Evolutionary conservation across 2,888 invertebrate species (phyloP), one percentile per base, ranked within the genome.

Genomic region (Drosophila incognita): DNA sequence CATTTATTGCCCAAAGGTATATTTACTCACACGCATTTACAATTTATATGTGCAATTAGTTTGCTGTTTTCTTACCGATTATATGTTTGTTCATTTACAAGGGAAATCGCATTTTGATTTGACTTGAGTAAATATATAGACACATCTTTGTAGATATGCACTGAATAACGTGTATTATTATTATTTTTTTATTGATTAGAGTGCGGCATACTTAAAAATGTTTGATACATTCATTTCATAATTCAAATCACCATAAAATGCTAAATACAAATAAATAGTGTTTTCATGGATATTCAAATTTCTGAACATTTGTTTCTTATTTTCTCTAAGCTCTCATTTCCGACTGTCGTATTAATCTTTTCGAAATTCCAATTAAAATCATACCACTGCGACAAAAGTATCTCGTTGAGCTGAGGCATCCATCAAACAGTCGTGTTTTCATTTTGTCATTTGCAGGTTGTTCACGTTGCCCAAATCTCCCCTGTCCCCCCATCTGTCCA

Each of bases 381-480:
- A 40, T 29, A 13, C 1, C 11, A 29, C 13, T 40, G 38, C 24
- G 18, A 10, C 13, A 29, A 58, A 27, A 49, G 53, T 27, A 21
- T 11, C 6, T 56, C 35, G 40, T 42, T 56, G 21, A 18, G 21
- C 40, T 59, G 74, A 68, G 33, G 38, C 57, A 58, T 69, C 61
- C 57, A 58, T 69, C 58, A 48, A 48, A n/a, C 4, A 29, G 29
- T 27, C 40, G 27, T 36, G 53, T 53, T 54, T 65, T 62, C 15
- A 70, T 42, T 71, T 70, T 56, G 52, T 24, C 56, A 86, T 79
- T 87, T 56, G 70, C 82, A 79, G 51, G 57, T 68, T 38, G 46
- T 52, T 75, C 82, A 84, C 84, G 75, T 76, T 62, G 31, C 53
- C 33, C 42, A 42, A 29, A 27, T 58, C 58, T 65, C 56, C 29